phyloP scores from a whole-genome alignment of 2,797 vertebrate genomes.

The Pseudomugil tenellus region DNA sequence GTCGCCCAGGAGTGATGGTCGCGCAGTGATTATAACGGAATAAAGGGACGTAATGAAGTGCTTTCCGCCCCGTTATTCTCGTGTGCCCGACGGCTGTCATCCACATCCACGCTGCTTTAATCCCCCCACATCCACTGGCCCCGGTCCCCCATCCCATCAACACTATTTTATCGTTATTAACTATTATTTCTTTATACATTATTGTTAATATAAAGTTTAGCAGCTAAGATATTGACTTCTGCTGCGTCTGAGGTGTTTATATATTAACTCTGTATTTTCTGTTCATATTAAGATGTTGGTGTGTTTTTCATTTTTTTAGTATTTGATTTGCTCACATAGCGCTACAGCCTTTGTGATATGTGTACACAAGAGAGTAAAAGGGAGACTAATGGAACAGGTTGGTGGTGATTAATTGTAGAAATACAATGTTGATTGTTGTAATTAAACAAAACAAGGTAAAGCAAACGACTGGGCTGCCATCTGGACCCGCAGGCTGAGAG shows the following conservation, averaged over 20 bases:
- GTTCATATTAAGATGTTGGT: slow-evolving; percentile 22
- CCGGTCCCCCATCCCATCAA: slow-evolving; percentile 30
- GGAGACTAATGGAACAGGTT: slow-evolving; percentile 93
- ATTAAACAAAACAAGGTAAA: slow-evolving; percentile 99
- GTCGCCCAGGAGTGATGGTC: slow-evolving; percentile 76
- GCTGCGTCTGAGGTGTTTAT: slow-evolving; percentile 8
- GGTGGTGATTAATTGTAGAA: slow-evolving; percentile 99
- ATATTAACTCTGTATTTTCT: slow-evolving; percentile 21
- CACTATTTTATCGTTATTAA: slow-evolving; percentile 7
- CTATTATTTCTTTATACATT: slow-evolving; percentile 55
- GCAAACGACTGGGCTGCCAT: slow-evolving; percentile 94
- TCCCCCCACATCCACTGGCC: slow-evolving; percentile 68
- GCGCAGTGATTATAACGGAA: slow-evolving; percentile 80
- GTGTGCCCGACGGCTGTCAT: slow-evolving; percentile 79
- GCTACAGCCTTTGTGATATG: slow-evolving; percentile 15
- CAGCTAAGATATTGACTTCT: slow-evolving; percentile 81
- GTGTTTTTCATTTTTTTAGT: slow-evolving; percentile 29
- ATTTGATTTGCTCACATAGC: slow-evolving; percentile 28
- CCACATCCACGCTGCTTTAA: slow-evolving; percentile 84
- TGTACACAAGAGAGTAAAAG: slow-evolving; percentile 22
- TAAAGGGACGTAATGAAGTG: slow-evolving; percentile 82
- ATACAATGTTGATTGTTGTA: slow-evolving; percentile 99
- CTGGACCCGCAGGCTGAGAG: slow-evolving; percentile 92
- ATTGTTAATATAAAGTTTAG: slow-evolving; percentile 92
- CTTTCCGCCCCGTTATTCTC: slow-evolving; percentile 80